Base-by-base conservation (phyloP, 2,797 vertebrate species). In the Acropternis orthonyx region DNA sequence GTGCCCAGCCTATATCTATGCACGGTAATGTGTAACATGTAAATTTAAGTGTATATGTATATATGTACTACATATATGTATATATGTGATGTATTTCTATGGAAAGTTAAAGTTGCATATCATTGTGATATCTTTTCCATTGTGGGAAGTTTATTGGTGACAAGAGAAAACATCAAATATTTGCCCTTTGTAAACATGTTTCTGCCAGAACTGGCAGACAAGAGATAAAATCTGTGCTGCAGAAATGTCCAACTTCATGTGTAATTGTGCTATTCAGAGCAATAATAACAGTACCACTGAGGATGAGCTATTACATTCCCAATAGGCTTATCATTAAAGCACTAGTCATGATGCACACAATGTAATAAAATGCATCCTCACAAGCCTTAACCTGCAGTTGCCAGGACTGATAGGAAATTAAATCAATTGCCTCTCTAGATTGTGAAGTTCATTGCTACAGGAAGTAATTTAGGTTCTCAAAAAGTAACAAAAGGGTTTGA, bases 101-200 rank as follows among this genome's bases (percentile, higher is more conserved):
- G 30, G 18, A 85, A 3, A 16, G 24, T 34, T 59, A 48, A 65
- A 67, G 28, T 62, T 58, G 9, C 68, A 17, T 37, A 68, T 37
- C 62, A 58, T 5, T 85, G 6, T 48, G 14, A 10, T 16, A 34
- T 8, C 13, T 74, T 75, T 93, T 48, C 19, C 30, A n/a, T 10
- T 62, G 28, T 52, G 11, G 4, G 18, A 75, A 62, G 12, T 41
- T 72, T 77, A 21, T 30, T 58, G 3, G 6, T 32, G 27, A 39
- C 2, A 61, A 77, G 23, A 62, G 46, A 52, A 67, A 43, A 5
- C n/a, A 1, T 2, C 2, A 14, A 52, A 54, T 32, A 32, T 4
- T 48, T 55, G 1, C 0, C 16, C 65, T 74, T 62, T 8, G 7
- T 39, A 77, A 68, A 46, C 0, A 8, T 30, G 0, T 36, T 7